Percentiles rank a stretch among this genome's conserved stretches.
These are phyloP conservation scores for Nasonovia ribisnigri DNA, from an alignment of 2,888 invertebrate species.

Conservation along the genomic window DNA sequence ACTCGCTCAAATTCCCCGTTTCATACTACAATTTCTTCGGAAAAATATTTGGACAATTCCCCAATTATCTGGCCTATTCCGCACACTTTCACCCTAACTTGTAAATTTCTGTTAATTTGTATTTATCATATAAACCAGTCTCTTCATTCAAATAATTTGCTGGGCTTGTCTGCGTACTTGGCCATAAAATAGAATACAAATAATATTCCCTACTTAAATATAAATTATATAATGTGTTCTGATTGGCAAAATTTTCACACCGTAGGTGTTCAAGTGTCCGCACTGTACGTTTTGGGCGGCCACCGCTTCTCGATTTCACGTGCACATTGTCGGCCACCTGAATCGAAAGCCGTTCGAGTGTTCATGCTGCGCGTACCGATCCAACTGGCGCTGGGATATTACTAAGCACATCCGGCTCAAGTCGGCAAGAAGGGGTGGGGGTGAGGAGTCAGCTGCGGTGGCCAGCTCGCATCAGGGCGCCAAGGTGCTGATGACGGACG, in stretches of 20 bases:
- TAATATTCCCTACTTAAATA: not conserved
- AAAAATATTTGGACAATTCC: not conserved
- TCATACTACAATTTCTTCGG: not conserved
- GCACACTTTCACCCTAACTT: too few relatives aligned
- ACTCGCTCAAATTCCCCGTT: not conserved
- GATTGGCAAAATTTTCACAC: too few relatives aligned
- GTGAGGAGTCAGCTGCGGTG: slow-evolving; percentile 79
- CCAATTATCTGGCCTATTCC: too few relatives aligned
- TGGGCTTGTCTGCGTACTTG: not conserved
- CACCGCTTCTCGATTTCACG: slow-evolving; percentile 92
- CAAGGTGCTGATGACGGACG: slow-evolving; percentile 90
- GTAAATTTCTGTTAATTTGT: too few relatives aligned
- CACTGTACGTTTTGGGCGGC: slow-evolving; percentile 94
- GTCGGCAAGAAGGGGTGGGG: slow-evolving; percentile 81
- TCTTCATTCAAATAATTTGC: not conserved
- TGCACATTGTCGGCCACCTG: slow-evolving; percentile 92
- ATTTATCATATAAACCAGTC: not conserved
- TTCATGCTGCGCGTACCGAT: slow-evolving; percentile 91
- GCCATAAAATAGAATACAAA: not conserved
- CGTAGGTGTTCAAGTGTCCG: slow-evolving; percentile 87
- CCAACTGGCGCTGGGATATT: slow-evolving; percentile 98
- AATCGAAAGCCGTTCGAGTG: slow-evolving; percentile 96
- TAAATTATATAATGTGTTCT: slow-evolving; percentile 26
- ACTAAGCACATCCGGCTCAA: slow-evolving; percentile 94
- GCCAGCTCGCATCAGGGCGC: slow-evolving; percentile 84